phyloP scores from a whole-genome alignment of 64 coral and sea anemone genomes.

The Pocillopora damicornis region DNA sequence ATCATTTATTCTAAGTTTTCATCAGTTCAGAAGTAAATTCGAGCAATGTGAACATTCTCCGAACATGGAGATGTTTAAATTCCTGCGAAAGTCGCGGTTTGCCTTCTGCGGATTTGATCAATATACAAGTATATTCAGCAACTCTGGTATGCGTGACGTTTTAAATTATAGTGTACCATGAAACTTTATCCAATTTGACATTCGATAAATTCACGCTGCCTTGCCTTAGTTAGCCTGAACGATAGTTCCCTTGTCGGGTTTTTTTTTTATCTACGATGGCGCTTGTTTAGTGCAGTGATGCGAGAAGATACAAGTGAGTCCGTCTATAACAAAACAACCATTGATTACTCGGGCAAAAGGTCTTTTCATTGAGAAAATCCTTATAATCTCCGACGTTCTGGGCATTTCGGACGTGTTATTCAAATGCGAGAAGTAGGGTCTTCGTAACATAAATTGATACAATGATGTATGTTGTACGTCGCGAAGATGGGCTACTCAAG shows the following conservation, averaged over 20 bases:
- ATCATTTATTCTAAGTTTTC: neutral
- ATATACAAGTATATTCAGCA: neutral
- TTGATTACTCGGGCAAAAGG: neutral
- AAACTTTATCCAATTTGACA: neutral
- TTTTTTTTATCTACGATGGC: neutral
- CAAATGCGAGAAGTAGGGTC: neutral
- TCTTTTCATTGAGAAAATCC: neutral
- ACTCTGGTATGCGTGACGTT: conserved; percentile 34
- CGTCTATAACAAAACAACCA: neutral
- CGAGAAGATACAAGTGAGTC: neutral
- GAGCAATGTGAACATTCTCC: too few species aligned
- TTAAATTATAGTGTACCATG: neutral
- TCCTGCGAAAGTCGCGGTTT: neutral
- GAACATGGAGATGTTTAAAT: neutral
- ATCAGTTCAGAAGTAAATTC: neutral
- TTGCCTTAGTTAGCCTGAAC: neutral
- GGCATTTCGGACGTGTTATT: neutral
- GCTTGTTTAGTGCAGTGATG: neutral
- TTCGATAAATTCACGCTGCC: neutral
- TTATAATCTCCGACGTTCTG: neutral
- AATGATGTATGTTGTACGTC: too few species aligned
- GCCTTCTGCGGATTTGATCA: neutral
- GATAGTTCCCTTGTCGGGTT: neutral
- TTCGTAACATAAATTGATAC: neutral
- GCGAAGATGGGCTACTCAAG: too few species aligned